Conservation (phyloP, 1,140 invertebrate genomes). For the Meloidogyne floridensis region DNA sequence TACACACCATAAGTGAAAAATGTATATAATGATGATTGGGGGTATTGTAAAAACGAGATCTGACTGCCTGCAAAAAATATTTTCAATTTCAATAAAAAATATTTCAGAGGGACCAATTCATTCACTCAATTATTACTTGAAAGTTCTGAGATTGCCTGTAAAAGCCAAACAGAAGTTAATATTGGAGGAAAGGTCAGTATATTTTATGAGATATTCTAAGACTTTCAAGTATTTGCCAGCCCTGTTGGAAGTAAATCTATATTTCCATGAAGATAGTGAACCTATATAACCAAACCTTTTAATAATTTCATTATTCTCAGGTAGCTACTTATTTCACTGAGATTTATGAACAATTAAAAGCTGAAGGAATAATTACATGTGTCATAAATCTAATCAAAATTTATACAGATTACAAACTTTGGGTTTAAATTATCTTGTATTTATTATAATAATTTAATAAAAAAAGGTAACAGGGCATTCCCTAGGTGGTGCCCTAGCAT, state of each 20-base stretch:
- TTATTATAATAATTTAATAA: constrained; percentile 5
- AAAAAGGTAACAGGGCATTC: constrained; percentile 34
- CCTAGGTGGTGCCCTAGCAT: constrained; percentile 32
- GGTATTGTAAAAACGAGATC: too few species aligned
- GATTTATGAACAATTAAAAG: constrained; percentile 18
- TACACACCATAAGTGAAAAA: too few species aligned
- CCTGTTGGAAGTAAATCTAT: too few species aligned
- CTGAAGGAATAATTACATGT: constrained; percentile 5
- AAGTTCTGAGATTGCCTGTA: constrained; percentile 7
- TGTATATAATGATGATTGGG: too few species aligned
- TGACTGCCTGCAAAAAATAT: too few species aligned
- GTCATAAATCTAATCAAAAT: not conserved
- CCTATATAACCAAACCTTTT: not conserved
- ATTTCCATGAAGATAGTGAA: too few species aligned
- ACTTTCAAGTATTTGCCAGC: too few species aligned
- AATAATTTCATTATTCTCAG: constrained; percentile 1
- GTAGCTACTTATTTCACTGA: constrained; percentile 18
- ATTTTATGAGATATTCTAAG: not conserved
- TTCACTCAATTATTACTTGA: not conserved
- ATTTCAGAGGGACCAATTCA: constrained; percentile 1
- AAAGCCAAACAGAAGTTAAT: not conserved
- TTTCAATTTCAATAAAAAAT: not conserved
- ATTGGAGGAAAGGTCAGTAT: not conserved
- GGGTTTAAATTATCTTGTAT: constrained; percentile 11
- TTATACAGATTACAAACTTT: constrained; percentile 26